Conservation (phyloP, 2,888 invertebrate species). For the Drosophila anomalata region DNA sequence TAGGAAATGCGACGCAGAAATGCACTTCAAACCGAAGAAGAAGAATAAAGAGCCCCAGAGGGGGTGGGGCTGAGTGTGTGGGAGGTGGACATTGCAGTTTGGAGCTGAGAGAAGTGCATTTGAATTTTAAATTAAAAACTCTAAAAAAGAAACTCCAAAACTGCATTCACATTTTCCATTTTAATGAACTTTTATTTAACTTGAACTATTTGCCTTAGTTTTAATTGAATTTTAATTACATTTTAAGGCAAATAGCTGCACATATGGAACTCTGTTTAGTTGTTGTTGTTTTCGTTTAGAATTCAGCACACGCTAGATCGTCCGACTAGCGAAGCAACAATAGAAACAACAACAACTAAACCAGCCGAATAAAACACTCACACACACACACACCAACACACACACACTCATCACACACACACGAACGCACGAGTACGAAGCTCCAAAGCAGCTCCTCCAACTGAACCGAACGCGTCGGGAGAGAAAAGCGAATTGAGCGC, state of each 20-base stretch:
- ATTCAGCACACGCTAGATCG: slow-evolving; percentile 69
- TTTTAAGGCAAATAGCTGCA: slow-evolving; percentile 56
- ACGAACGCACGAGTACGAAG: slow-evolving; percentile 1
- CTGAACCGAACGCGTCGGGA: slow-evolving; percentile 47
- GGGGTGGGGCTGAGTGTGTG: neutral
- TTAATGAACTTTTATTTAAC: slow-evolving; percentile 13
- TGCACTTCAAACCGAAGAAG: slow-evolving; percentile 33
- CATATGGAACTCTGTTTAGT: slow-evolving; percentile 58
- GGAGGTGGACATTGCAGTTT: slow-evolving; percentile 16
- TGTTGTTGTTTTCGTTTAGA: slow-evolving; percentile 38
- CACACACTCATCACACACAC: slow-evolving; percentile 16
- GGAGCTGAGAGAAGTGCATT: too few species aligned
- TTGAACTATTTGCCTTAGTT: slow-evolving; percentile 25
- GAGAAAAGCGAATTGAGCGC: slow-evolving; percentile 49
- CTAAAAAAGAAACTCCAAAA: neutral
- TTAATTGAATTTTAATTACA: slow-evolving; percentile 13
- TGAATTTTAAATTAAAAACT: too few species aligned
- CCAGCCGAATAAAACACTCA: slow-evolving; percentile 20
- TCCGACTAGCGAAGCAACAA: slow-evolving; percentile 52
- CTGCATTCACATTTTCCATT: slow-evolving; percentile 37
- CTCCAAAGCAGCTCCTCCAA: neutral
- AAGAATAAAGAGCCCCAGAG: neutral
- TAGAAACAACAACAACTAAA: slow-evolving; percentile 40
- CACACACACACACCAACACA: slow-evolving; percentile 27
- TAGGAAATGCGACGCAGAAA: slow-evolving; percentile 69